Percentiles rank a stretch among this genome's conserved stretches.
Evolutionary conservation across 2,113 vertebrate genomes (phyloP).

Genomic region (Oncorhynchus tshawytscha): DNA sequence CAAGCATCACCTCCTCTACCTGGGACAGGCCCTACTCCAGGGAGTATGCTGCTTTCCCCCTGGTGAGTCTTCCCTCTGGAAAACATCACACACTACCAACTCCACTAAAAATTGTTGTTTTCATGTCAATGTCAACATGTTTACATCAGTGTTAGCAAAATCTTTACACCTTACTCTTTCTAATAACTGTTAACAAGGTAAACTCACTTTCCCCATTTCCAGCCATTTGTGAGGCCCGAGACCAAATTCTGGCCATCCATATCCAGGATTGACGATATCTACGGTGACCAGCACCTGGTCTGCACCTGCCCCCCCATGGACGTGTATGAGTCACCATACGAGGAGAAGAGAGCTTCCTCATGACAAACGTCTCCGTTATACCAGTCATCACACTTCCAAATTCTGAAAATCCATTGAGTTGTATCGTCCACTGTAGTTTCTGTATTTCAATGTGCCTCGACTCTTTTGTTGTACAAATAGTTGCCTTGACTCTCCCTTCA

Average conservation of each 20-base stretch:
- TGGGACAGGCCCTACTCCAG: slow-evolving; percentile 97
- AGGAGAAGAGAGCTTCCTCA: slow-evolving; percentile 91
- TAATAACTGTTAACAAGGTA: no score
- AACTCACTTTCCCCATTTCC: slow-evolving; percentile 1
- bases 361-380: slow-evolving; percentile 4
- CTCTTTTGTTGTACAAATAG: slow-evolving; percentile 50
- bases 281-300: slow-evolving; percentile 93
- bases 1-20: slow-evolving; percentile 83
- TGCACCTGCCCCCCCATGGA: slow-evolving; percentile 98
- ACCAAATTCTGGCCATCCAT: slow-evolving; percentile 96
- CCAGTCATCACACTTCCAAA: slow-evolving; percentile 11
- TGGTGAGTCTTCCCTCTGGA: slow-evolving; percentile 74
- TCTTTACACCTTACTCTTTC: neutral
- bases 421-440: neutral
- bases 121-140: neutral
- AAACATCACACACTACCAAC: neutral
- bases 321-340: slow-evolving; percentile 91
- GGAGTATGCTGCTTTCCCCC: slow-evolving; percentile 90
- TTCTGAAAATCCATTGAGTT: neutral
- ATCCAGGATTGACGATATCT: slow-evolving; percentile 95
- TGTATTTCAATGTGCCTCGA: slow-evolving; percentile 37
- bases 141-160: neutral
- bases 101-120: neutral
- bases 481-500: slow-evolving; percentile 19
- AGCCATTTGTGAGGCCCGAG: slow-evolving; percentile 95